Evolutionary conservation across 2,888 invertebrate genomes (phyloP), one percentile per base, ranked within the genome.

Genomic region (Unio pictorum): DNA sequence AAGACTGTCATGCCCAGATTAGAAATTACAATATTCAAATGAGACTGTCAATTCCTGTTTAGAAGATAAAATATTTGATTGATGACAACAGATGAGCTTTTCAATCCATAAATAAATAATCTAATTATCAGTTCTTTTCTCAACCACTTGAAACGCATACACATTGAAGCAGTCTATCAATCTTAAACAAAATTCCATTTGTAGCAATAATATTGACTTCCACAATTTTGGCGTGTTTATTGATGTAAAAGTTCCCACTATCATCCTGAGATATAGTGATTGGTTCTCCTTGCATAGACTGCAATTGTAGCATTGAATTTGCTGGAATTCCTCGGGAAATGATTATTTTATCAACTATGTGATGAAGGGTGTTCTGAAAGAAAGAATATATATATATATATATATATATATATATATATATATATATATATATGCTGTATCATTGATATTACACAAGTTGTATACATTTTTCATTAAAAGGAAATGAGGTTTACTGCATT

Each of bases 331-430:
- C 67, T 56, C 81, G 76, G 26, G 74, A 71, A 17, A 80, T 73
- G 1, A 85, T 64, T 71, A 81, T 69, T 11, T 79, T 69, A 56
- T 78, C 73, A 23, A 90, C 87, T 15, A 91, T 86, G 79, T 92
- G 91, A 71, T 91, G 90, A 71, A 88, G 88, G 18, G 91, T 86
- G 20, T 90, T 86, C 91, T 91, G 81, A 11, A 79, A 74, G 26
- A 30, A 67, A 57, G 58, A 64, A 57, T 4, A 28, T 28, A 28
- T 28, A 28, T 28, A 28, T 28, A 28, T 28, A 28, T 28, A 28
- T 28, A 28, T 28, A 28, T 28, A 28, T 28, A 28, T 28, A 28
- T 28, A 28, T 4, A 28, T 4, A 28, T 4, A 28, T 4, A 28
- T 4, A 28, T 4, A 28, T 28, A 4, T 28, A 28, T 28, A 28